Conservation (phyloP, 2,797 vertebrate genomes). For the Arnoldichthys spilopterus region DNA sequence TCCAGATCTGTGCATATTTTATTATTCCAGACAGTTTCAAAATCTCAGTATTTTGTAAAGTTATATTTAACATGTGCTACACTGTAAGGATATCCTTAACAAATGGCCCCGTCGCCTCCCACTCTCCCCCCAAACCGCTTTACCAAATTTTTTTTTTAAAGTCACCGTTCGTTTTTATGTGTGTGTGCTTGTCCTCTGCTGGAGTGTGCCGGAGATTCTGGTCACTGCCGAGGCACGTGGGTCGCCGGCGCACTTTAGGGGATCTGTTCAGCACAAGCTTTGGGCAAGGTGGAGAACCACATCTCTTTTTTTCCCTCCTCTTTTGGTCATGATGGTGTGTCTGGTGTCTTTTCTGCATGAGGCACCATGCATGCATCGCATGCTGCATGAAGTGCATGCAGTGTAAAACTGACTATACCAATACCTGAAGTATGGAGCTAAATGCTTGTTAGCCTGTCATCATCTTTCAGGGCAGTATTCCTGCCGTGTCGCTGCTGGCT, state of each 20-base stretch:
- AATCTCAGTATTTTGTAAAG: constrained; percentile 3
- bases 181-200: constrained; percentile 82
- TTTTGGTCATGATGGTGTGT: constrained; percentile 49
- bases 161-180: constrained; percentile 47
- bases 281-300: constrained; percentile 93
- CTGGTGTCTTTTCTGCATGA: constrained; percentile 4
- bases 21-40: background rate
- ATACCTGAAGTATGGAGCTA: background rate
- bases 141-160: background rate
- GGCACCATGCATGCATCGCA: constrained; percentile 25
- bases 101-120: background rate
- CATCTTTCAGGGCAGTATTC: background rate
- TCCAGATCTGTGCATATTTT: background rate
- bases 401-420: background rate
- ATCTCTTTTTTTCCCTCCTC: constrained; percentile 69
- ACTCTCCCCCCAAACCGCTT: background rate
- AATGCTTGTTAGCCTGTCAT: background rate
- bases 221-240: constrained; percentile 93
- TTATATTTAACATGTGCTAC: background rate
- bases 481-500: background rate
- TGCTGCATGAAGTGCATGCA: constrained; percentile 50
- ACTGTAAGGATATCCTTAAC: constrained; percentile 6
- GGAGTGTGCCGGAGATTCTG: constrained; percentile 94
- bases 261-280: constrained; percentile 95
- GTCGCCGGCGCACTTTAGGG: constrained; percentile 95